Conservation (phyloP, 2,888 invertebrate species). For the Peribatodes rhomboidaria region DNA sequence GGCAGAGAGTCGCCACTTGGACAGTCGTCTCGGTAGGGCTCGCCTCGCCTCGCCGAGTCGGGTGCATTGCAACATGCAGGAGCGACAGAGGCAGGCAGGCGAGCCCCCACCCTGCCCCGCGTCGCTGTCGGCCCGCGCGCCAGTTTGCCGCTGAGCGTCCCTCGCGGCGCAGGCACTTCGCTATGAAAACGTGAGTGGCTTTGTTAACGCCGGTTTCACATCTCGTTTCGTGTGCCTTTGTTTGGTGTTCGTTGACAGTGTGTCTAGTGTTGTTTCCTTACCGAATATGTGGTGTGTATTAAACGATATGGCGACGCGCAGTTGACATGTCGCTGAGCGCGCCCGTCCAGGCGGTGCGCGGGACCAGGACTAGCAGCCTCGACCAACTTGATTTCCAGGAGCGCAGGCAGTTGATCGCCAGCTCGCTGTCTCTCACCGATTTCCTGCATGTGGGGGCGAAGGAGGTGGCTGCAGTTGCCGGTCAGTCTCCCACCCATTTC, state of each 20-base stretch:
- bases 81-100: conserved; percentile 70
- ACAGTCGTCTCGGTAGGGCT: conserved; percentile 59
- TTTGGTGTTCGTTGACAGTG: conserved; percentile 72
- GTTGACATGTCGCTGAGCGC: conserved; percentile 86
- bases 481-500: conserved; percentile 70
- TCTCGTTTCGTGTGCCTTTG: conserved; percentile 78
- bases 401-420: conserved; percentile 95
- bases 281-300: conserved; percentile 66
- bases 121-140: conserved; percentile 65
- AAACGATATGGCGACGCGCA: conserved; percentile 78
- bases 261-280: conserved; percentile 67
- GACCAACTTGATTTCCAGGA: conserved; percentile 97
- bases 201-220: conserved; percentile 63
- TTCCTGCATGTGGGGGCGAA: conserved; percentile 91
- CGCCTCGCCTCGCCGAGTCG: conserved; percentile 67
- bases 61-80: conserved; percentile 82
- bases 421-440: conserved; percentile 94
- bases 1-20: conserved; percentile 51
- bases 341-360: conserved; percentile 84
- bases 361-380: conserved; percentile 91
- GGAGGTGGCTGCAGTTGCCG: conserved; percentile 84
- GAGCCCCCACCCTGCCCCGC: conserved; percentile 79
- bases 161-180: conserved; percentile 78
- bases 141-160: conserved; percentile 83
- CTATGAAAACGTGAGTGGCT: conserved; percentile 63